phyloP scores from a whole-genome alignment of 2,113 vertebrate genomes.

The Butorides virescens region DNA sequence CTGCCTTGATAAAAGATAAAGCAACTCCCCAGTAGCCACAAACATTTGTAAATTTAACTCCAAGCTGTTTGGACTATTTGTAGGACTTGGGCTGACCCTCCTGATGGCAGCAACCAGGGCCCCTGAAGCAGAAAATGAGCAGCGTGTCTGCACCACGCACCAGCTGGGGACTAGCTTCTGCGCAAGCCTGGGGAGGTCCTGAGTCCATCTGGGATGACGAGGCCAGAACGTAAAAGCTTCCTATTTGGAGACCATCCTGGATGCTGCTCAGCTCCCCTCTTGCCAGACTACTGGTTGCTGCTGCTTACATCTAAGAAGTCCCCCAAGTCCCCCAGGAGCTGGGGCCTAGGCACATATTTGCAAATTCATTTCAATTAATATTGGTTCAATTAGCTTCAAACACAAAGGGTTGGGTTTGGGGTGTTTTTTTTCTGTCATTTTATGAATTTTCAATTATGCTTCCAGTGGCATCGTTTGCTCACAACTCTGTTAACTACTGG shows the following conservation, averaged over 20 bases:
- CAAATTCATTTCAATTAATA: background rate
- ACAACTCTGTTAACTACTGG: background rate
- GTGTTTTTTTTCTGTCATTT: background rate
- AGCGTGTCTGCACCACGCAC: background rate
- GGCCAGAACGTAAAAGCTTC: background rate
- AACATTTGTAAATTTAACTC: background rate
- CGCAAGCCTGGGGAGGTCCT: background rate
- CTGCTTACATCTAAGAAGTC: background rate
- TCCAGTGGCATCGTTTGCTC: background rate
- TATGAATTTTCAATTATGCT: background rate
- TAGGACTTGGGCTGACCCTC: background rate
- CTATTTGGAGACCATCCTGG: background rate
- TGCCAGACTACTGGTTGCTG: background rate
- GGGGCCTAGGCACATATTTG: background rate
- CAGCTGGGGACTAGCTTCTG: conserved; percentile 29
- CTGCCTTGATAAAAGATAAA: background rate
- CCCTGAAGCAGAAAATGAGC: background rate
- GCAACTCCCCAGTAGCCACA: background rate
- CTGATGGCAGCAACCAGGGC: background rate
- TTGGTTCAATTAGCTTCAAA: background rate
- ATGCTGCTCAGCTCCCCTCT: background rate
- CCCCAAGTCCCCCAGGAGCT: background rate
- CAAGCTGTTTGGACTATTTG: conserved; percentile 4
- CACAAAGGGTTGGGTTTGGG: background rate
- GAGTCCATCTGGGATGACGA: background rate